These are phyloP conservation scores for Drosophila navojoa DNA, from an alignment of 1,140 invertebrate genomes.

Conservation along the genomic window DNA sequence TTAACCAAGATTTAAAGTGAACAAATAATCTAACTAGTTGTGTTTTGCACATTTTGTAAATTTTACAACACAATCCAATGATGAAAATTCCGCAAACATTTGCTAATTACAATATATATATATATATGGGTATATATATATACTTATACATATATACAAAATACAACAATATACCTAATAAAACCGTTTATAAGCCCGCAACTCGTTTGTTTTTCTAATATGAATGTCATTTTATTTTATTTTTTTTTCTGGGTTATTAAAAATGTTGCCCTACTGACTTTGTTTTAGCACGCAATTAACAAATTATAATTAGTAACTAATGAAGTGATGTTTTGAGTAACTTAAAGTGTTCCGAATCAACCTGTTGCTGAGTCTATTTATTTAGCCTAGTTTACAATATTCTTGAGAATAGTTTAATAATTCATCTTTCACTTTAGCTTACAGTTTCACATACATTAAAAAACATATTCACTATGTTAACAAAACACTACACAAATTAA, in stretches of 20 bases:
- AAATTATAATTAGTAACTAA: not conserved
- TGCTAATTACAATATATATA: constrained; percentile 59
- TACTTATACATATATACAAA: constrained; percentile 44
- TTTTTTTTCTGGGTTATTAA: not conserved
- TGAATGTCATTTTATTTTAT: not conserved
- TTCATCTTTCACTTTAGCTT: too few species aligned
- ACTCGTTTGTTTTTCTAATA: constrained; percentile 13
- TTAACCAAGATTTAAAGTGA: constrained; percentile 46
- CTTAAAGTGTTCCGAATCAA: too few species aligned
- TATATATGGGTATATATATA: constrained; percentile 37
- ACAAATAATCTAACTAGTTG: constrained; percentile 66
- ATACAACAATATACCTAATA: constrained; percentile 70
- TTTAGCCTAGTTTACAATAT: not conserved
- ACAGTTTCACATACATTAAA: not conserved
- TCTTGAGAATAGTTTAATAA: too few species aligned
- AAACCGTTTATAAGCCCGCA: constrained; percentile 75
- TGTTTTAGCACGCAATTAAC: constrained; percentile 8
- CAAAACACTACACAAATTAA: not conserved
- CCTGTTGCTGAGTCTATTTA: not conserved
- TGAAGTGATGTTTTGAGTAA: too few species aligned
- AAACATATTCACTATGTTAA: not conserved
- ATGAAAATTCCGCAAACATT: constrained; percentile 50
- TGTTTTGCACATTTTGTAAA: constrained; percentile 82
- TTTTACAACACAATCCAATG: constrained; percentile 70
- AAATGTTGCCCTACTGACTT: constrained; percentile 33